Evolutionary conservation across 2,888 invertebrate genomes (phyloP), one percentile per base, ranked within the genome.

Genomic region (Erannis defoliaria): DNA sequence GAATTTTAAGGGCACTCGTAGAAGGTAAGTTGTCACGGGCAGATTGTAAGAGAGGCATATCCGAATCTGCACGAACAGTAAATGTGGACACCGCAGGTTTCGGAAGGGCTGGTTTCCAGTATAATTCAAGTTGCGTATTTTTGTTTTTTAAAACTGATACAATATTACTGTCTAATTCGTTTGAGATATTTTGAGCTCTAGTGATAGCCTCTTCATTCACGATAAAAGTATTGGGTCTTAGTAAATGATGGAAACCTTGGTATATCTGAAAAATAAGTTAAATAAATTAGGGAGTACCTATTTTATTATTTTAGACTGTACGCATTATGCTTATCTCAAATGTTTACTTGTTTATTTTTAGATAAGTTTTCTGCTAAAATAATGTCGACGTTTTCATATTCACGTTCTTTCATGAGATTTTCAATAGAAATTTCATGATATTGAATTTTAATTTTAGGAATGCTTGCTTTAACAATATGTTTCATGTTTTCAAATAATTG

Each of bases 1-100:
- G 40, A 16, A 80, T 62, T 0, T 73, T 51, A 1, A 80, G 70
- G 8, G 70, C 69, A 40, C 67, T 73, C 8, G 63, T 54, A 29
- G 55, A 0, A 6, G 62, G 6, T 8, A 77, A 49, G 29, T 57
- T 66, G 37, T 56, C 66, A 4, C 67, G 70, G 5, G 71, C 68
- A 8, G 66, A 55, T 1, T 29, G 66, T 8, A 80, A 59, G 3
- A 64, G 55, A 33, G 62, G 19, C 2, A 77, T 60, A 31, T 80
- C 80, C 8, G 58, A 38, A 9, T 29, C 10, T 18, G 37, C 2
- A 10, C 18, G 21, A 18, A 38, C 18, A 5, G 50, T 50, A 21
- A 38, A 50, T 6, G 50, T 23, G 0, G 50, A 38, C 12, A 29
- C 12, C 18, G 23, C 4, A 0, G 50, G 16, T 1, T 16, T n/a